Conservation (phyloP, 2,888 invertebrate species). For the Carpatolechia fugitivella region DNA sequence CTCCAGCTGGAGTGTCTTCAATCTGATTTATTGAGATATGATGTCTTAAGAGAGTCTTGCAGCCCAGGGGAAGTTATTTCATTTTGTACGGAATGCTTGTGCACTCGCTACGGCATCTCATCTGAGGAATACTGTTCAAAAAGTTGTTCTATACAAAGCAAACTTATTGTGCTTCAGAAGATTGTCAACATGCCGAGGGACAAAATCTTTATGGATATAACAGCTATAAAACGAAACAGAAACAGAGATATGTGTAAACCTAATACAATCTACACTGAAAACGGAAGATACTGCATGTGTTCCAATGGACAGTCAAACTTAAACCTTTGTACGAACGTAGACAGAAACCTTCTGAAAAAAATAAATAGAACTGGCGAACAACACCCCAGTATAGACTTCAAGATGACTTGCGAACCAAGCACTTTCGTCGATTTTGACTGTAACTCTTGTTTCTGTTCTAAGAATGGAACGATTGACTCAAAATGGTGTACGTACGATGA, state of each 20-base stretch:
- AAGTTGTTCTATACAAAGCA: constrained; percentile 49
- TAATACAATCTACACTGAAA: constrained; percentile 47
- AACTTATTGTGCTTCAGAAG: constrained; percentile 50
- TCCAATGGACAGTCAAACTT: constrained; percentile 43
- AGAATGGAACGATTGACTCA: constrained; percentile 56
- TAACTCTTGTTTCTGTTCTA: constrained; percentile 65
- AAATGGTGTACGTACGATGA: constrained; percentile 71
- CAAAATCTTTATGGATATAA: constrained; percentile 36
- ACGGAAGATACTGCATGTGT: constrained; percentile 56
- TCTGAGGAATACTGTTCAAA: constrained; percentile 51
- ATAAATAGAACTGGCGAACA: neutral
- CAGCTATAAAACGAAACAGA: constrained; percentile 32
- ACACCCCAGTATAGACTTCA: constrained; percentile 28
- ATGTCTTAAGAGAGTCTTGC: constrained; percentile 38
- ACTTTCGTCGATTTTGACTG: constrained; percentile 64
- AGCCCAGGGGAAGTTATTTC: constrained; percentile 56
- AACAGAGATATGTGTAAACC: constrained; percentile 42
- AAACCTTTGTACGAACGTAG: constrained; percentile 45
- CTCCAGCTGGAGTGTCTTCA: constrained; percentile 53
- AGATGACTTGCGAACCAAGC: constrained; percentile 52
- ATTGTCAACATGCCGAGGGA: constrained; percentile 39
- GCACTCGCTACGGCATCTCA: constrained; percentile 43
- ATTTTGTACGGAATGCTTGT: constrained; percentile 61
- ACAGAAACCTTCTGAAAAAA: constrained; percentile 17
- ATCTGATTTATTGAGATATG: constrained; percentile 33